Evolutionary conservation across 2,888 invertebrate genomes (phyloP), one percentile per base, ranked within the genome.

Genomic region (Drosophila engyochracea): DNA sequence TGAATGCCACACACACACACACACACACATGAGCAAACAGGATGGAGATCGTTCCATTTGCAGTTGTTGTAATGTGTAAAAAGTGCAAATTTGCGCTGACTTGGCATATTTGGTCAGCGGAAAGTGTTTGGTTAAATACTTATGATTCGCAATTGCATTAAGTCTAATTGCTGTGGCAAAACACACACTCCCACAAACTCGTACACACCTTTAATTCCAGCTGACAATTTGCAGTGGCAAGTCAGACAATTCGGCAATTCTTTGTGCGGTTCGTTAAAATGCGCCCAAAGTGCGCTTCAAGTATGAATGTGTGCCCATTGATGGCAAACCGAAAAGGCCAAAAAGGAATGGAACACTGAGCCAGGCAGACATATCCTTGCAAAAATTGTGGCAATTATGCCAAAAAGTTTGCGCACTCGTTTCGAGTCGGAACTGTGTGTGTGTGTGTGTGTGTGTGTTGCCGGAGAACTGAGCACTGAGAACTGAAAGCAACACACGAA

Each of bases 361-460:
- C 6, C 65, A 41, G 62, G 58, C 77, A 77, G 72, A 57, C 72
- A 79, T 77, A 73, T 81, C 60, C 79, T 59, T 62, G 82, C 82
- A 75, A 82, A 85, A 90, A 86, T 90, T 88, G 85, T 88, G 90
- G 85, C 90, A 86, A 90, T 90, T 86, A 86, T 87, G 90, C 85
- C 89, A 66, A 65, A 76, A 74, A 75, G 66, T 81, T 79, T 81
- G 81, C 72, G 68, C 77, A 69, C 68, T 58, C 55, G 81, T 68
- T 79, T 83, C 87, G 75, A 76, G 71, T 76, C 76, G 64, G 60
- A n/a, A n/a, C n/a, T 44, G 22, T 12, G n/a, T 6, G 22, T 22
- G 22, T 22, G 44, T 14, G 14, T n/a, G 41, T 41, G 41, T 41
- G 12, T 44, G 25, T 47, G 47, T 47, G 25, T 25, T 47, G 47